Evolutionary conservation across 2,888 invertebrate species (phyloP), one percentile per base, ranked within the genome.

Genomic region (Abrostola triplasia): DNA sequence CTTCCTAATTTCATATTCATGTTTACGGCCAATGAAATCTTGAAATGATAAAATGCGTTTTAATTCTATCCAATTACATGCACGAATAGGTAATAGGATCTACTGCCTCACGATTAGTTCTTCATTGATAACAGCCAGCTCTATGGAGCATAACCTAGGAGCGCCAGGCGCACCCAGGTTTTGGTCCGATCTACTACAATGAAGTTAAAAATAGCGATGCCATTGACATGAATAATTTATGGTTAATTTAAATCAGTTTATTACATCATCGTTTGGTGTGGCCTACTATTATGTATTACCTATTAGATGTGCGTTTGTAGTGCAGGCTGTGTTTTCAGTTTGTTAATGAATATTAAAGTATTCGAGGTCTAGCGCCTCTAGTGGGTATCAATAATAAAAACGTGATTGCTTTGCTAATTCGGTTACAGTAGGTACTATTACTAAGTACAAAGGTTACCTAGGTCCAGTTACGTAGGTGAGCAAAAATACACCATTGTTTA

Each of bases 151-250:
- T 76, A 70, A 75, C 71, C 37, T 47, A 70, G 82, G 81, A 67
- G 83, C 64, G 81, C 56, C 79, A 12, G 68, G 37, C 77, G 64
- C 73, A 13, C 74, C 81, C 69, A 63, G 52, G 48, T 56, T 57
- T 24, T 64, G 64, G 58, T 73, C 56, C 48, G 42, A 54, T 66
- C 65, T 64, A 40, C 53, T 50, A 75, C 76, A 76, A 79, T 81
- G 67, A 64, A 64, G 38, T 76, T 67, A 73, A 80, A 79, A 77
- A 73, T 78, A 80, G 58, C 65, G 51, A 67, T 65, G 67, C 64
- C 65, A 80, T 75, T 78, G 79, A 67, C 65, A 78, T 79, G 63
- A 61, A 80, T 80, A 67, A 80, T 80, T 71, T 76, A 80, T 70
- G 59, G 56, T 60, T 42, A 53, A 60, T 61, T 77, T 67, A 58